A percentile compares a stretch with the other conserved stretches of the same genome.
Evolutionary conservation across 2,888 invertebrate species (phyloP).

Genomic region (Spatulosminthurus flaviceps): DNA sequence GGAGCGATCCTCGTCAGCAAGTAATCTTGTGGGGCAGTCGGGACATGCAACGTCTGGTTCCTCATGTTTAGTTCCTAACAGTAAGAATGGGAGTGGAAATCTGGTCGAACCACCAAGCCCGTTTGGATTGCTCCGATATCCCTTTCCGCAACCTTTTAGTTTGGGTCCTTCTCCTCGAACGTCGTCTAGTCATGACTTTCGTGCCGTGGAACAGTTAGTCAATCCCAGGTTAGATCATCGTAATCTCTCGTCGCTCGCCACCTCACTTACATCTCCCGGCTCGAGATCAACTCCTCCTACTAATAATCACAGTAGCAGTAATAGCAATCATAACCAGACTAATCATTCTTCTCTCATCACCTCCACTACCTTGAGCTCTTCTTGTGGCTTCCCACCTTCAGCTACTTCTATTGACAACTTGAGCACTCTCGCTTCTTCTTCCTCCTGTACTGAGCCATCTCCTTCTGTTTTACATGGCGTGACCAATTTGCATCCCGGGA

Average conservation of each 20-base stretch:
- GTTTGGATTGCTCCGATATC: conserved; percentile 60
- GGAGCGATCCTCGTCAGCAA: conserved; percentile 37
- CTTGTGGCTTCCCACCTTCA: conserved; percentile 48
- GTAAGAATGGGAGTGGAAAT: conserved; percentile 42
- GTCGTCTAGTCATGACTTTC: conserved; percentile 63
- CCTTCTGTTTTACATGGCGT: conserved; percentile 45
- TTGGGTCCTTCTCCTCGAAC: conserved; percentile 56
- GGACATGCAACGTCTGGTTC: conserved; percentile 31
- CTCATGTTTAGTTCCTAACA: conserved; percentile 46
- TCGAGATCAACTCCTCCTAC: conserved; percentile 33
- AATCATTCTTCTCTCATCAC: conserved; percentile 46
- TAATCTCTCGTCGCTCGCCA: conserved; percentile 41
- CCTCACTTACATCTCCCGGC: conserved; percentile 44
- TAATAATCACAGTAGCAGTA: conserved; percentile 24
- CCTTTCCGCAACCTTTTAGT: conserved; percentile 62
- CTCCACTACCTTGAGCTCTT: conserved; percentile 56
- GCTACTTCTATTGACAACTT: conserved; percentile 37
- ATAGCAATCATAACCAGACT: conserved; percentile 33
- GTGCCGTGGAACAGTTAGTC: conserved; percentile 63
- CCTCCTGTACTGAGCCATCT: conserved; percentile 65
- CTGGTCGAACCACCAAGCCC: conserved; percentile 48
- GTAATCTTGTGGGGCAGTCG: conserved; percentile 39
- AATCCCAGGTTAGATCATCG: conserved; percentile 55
- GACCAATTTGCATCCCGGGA: conserved; percentile 55
- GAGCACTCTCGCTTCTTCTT: conserved; percentile 53